These are phyloP conservation scores for Phallusia fumigata DNA, from an alignment of 23 tunicate species.

Conservation along the genomic window DNA sequence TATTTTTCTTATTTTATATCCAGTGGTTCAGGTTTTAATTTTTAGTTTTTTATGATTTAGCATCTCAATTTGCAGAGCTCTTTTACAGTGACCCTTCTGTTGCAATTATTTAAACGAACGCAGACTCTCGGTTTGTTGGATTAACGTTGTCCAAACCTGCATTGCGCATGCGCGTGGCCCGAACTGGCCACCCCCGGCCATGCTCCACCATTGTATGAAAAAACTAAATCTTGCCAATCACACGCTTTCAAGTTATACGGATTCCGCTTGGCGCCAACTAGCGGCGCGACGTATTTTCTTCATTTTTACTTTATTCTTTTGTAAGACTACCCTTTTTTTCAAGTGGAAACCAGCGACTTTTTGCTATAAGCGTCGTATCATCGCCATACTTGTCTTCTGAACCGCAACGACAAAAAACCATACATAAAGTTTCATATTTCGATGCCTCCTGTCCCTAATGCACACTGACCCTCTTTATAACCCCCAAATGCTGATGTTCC, in stretches of 20 bases:
- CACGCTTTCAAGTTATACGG: background rate
- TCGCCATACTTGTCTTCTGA: no score
- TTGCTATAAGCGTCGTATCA: background rate
- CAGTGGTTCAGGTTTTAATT: background rate
- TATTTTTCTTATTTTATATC: background rate
- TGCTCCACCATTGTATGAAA: background rate
- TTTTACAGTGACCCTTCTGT: background rate
- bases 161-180: background rate
- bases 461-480: no score
- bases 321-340: conserved; percentile 3
- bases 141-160: background rate
- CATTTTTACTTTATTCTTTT: conserved; percentile 4
- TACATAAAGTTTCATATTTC: no score
- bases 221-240: background rate
- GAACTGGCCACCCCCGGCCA: background rate
- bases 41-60: background rate
- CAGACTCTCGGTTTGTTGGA: background rate
- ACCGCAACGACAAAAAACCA: no score
- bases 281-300: background rate
- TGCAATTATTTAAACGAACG: no score
- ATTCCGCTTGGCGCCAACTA: background rate
- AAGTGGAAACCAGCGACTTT: conserved; percentile 1
- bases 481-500: no score
- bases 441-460: no score
- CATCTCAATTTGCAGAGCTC: background rate